phyloP scores from a whole-genome alignment of 2,888 invertebrate genomes.

The Andrena chrysosceles region DNA sequence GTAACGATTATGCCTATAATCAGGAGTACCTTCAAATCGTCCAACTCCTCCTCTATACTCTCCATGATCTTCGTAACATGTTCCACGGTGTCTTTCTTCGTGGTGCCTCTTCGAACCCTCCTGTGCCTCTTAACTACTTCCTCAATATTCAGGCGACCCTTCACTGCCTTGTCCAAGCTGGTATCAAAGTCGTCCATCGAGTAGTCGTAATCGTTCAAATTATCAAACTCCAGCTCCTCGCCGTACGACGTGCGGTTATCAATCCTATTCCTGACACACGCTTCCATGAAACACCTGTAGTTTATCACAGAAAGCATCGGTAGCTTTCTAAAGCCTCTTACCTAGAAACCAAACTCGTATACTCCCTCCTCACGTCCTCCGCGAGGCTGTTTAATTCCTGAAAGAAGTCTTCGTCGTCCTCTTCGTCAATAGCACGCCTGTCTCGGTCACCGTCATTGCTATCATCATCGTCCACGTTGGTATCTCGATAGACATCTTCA shows the following conservation, averaged over 20 bases:
- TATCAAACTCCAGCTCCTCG: conserved; percentile 46
- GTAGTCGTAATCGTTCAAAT: conserved; percentile 69
- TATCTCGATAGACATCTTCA: conserved; percentile 46
- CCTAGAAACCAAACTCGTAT: conserved; percentile 29
- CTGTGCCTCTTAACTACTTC: conserved; percentile 79
- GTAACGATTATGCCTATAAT: background rate
- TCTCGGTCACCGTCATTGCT: conserved; percentile 71
- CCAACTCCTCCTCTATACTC: conserved; percentile 88
- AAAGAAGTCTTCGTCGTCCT: conserved; percentile 78
- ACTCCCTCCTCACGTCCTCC: conserved; percentile 42
- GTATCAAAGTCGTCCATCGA: conserved; percentile 76
- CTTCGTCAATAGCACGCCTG: conserved; percentile 75
- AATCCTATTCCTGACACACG: conserved; percentile 28
- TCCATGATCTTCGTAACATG: conserved; percentile 88
- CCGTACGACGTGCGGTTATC: conserved; percentile 27
- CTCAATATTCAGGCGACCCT: conserved; percentile 77
- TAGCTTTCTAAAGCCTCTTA: conserved; percentile 28
- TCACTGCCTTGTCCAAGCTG: conserved; percentile 74
- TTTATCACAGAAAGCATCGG: conserved; percentile 3
- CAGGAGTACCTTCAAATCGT: conserved; percentile 86
- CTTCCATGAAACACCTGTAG: background rate
- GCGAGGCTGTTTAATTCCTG: conserved; percentile 68
- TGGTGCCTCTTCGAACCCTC: conserved; percentile 76
- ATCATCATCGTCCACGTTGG: conserved; percentile 53
- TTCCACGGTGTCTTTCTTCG: conserved; percentile 85